Conservation (phyloP, 2,797 vertebrate species). For the Tragelaphus eurycerus region DNA sequence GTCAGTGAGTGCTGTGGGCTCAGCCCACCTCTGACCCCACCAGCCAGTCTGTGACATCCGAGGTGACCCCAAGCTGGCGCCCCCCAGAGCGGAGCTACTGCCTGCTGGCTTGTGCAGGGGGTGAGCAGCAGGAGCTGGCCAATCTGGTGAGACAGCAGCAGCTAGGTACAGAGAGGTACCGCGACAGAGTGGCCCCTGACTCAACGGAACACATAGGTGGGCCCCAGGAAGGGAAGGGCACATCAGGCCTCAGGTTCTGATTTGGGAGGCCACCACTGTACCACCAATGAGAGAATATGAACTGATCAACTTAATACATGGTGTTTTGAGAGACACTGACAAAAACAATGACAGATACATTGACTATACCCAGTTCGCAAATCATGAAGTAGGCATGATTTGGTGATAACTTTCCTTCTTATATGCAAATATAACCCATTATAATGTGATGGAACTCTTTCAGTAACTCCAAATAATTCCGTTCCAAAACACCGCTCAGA, state of each 20-base stretch:
- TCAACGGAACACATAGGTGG: neutral
- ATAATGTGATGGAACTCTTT: constrained; percentile 80
- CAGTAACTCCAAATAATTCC: constrained; percentile 28
- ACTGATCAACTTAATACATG: constrained; percentile 92
- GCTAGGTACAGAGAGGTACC: neutral
- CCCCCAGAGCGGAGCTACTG: neutral
- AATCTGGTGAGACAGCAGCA: neutral
- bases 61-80: neutral
- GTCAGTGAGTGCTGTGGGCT: too few relatives aligned
- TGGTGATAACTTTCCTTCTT: constrained; percentile 8
- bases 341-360: constrained; percentile 97
- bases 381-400: constrained; percentile 87
- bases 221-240: neutral
- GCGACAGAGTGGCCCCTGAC: rapidly evolving
- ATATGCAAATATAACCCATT: constrained; percentile 77
- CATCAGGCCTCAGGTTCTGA: neutral
- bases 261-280: neutral
- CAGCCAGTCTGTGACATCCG: neutral
- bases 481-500: constrained; percentile 38
- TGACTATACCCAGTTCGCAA: constrained; percentile 97
- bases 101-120: neutral
- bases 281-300: constrained; percentile 92
- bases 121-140: neutral
- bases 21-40: too few relatives aligned
- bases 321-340: constrained; percentile 94